Base-by-base conservation (phyloP, 30 jellyfish, hydroid and myxozoan genomes). In the Mastigias papua region DNA sequence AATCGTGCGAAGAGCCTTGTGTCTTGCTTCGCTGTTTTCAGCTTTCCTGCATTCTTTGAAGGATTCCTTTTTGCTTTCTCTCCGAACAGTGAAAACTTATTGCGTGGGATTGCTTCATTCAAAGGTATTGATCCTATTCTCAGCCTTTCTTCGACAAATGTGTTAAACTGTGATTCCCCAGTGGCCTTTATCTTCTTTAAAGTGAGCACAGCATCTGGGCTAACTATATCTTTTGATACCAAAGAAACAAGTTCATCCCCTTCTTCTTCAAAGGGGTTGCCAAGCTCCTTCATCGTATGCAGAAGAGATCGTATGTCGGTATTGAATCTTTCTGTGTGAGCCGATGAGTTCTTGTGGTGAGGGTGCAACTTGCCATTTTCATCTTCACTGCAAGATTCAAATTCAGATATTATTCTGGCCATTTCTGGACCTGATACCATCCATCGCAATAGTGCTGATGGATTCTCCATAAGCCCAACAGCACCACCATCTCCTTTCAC, bases 201-300 rank as follows among this genome's bases (percentile, higher is more conserved):
- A 25, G 50, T 2, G 49, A 54, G 5, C 2, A 86, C 49, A 48
- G 34, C 66, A 0, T 78, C 85, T 0, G 6, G 70, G 76, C 69
- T 34, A 0, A 89, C 42, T 34, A 34, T 37, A 70, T 46, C 72
- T 21, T 64, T 0, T 49, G 54, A 16, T 71, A 34, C 21, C 80
- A 0, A 1, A 80, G 72, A 77, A 51, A 46, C n/a, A n/a, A n/a
- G n/a, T n/a, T n/a, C n/a, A n/a, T n/a, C n/a, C n/a, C n/a, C n/a
- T n/a, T n/a, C n/a, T 61, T 89, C 93, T 23, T 80, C 73, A 31
- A 89, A 79, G 0, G 93, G 93, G 62, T 89, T 89, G 26, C 93
- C 97, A 22, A 57, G 10, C 79, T 72, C 90, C 57, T 26, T 9
- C 22, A 89, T 42, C 22, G 48, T 35, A 8, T 35, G 8, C n/a